A percentile compares a stretch with the other conserved stretches of the same genome.
Conservation (phyloP, 1,140 invertebrate species). For the Arctopsyche grandis region DNA sequence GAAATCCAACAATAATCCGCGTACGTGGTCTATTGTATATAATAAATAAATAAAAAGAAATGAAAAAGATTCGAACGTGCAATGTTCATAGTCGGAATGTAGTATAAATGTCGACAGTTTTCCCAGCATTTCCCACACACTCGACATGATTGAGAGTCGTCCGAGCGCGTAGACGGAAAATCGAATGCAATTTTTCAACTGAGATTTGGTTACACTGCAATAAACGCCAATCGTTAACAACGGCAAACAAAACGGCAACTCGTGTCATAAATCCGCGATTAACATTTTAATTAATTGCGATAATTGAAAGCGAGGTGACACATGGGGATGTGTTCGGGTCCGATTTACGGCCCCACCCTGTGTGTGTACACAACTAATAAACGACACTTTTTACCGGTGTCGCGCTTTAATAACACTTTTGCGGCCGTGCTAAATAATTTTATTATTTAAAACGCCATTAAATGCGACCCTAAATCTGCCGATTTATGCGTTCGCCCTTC, state of each 20-base stretch:
- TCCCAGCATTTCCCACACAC: neutral
- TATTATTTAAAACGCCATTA: slow-evolving; percentile 23
- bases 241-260: neutral
- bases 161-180: neutral
- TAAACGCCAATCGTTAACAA: neutral
- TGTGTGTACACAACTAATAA: neutral
- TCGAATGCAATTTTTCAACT: neutral
- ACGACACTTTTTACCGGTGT: too few relatives aligned
- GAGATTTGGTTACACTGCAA: too few relatives aligned
- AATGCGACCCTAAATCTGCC: slow-evolving; percentile 24
- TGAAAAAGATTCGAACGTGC: neutral
- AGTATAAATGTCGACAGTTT: neutral
- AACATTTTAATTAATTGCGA: slow-evolving; percentile 39
- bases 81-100: neutral
- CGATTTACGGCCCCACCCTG: neutral
- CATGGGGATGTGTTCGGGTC: neutral
- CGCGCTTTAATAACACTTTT: too few relatives aligned
- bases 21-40: neutral
- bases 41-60: neutral
- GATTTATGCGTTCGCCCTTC: slow-evolving; percentile 28
- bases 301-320: slow-evolving; percentile 38
- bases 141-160: neutral
- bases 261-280: slow-evolving; percentile 23
- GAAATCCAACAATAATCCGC: neutral
- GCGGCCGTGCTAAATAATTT: slow-evolving; percentile 1